phyloP scores from a whole-genome alignment of 1,140 invertebrate genomes.

The Calycopis cecrops region DNA sequence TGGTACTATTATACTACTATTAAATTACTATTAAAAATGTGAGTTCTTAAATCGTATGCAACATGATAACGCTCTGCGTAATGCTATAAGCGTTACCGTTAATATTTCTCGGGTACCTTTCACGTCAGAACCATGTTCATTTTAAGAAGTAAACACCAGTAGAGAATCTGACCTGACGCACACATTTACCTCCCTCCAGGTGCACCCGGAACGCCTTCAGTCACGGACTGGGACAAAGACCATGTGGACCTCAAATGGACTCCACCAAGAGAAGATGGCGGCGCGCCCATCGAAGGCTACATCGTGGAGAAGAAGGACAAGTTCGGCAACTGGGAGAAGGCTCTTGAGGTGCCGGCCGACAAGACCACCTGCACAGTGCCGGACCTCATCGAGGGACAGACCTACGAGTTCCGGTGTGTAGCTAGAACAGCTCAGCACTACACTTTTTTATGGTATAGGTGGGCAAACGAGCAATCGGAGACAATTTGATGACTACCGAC shows the following conservation, averaged over 20 bases:
- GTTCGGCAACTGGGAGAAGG: slow-evolving; percentile 96
- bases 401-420: slow-evolving; percentile 64
- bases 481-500: no score
- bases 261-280: slow-evolving; percentile 87
- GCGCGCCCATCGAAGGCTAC: slow-evolving; percentile 90
- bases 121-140: no score
- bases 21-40: no score
- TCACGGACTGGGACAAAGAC: slow-evolving; percentile 97
- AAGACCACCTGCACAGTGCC: slow-evolving; percentile 90
- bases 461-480: no score
- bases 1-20: no score
- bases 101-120: no score
- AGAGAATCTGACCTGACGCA: no score
- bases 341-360: slow-evolving; percentile 86
- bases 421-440: neutral
- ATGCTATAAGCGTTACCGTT: no score
- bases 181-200: slow-evolving; percentile 31
- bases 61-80: no score
- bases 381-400: slow-evolving; percentile 92
- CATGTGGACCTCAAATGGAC: slow-evolving; percentile 93
- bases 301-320: slow-evolving; percentile 96
- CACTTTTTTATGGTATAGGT: neutral
- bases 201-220: slow-evolving; percentile 91
- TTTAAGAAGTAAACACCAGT: no score
- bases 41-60: no score